A percentile compares a stretch with the other conserved stretches of the same genome.
phyloP scores from a whole-genome alignment of 1,140 invertebrate genomes.

The Macrotrachela quadricornifera region DNA sequence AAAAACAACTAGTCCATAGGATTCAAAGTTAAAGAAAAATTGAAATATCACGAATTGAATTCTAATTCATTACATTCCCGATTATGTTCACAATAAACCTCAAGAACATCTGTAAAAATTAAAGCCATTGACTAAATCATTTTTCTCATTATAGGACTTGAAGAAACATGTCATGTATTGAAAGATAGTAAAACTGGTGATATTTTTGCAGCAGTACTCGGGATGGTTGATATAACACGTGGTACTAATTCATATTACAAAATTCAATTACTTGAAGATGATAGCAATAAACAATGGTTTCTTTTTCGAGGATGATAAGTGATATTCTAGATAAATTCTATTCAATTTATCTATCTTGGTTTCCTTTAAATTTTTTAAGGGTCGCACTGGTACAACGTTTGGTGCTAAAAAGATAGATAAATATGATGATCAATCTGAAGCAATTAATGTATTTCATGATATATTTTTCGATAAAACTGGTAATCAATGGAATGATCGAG shows the following conservation, averaged over 20 bases:
- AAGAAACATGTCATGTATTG: constrained; percentile 36
- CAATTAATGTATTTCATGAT: constrained; percentile 31
- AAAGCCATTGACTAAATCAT: too few species aligned
- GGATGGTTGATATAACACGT: constrained; percentile 56
- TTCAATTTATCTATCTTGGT: neutral
- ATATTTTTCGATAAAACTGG: constrained; percentile 62
- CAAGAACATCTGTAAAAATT: too few species aligned
- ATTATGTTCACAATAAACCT: too few species aligned
- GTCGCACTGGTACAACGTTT: constrained; percentile 75
- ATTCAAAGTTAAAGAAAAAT: too few species aligned
- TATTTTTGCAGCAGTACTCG: constrained; percentile 53
- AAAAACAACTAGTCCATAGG: too few species aligned
- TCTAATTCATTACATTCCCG: too few species aligned
- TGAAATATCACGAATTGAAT: too few species aligned
- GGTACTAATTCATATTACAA: constrained; percentile 88
- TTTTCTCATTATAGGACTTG: constrained; percentile 39
- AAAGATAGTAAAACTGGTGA: constrained; percentile 17
- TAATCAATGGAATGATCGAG: constrained; percentile 47
- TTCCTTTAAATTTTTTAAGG: too few species aligned
- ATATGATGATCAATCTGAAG: constrained; percentile 35
- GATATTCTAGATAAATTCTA: neutral
- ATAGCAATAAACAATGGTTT: constrained; percentile 37
- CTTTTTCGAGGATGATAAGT: neutral
- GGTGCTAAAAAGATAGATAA: constrained; percentile 51
- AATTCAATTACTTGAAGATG: constrained; percentile 61